Percentiles rank a stretch among this genome's conserved stretches.
phyloP scores from a whole-genome alignment of 2,888 invertebrate genomes.

The Ichneumon xanthorius region DNA sequence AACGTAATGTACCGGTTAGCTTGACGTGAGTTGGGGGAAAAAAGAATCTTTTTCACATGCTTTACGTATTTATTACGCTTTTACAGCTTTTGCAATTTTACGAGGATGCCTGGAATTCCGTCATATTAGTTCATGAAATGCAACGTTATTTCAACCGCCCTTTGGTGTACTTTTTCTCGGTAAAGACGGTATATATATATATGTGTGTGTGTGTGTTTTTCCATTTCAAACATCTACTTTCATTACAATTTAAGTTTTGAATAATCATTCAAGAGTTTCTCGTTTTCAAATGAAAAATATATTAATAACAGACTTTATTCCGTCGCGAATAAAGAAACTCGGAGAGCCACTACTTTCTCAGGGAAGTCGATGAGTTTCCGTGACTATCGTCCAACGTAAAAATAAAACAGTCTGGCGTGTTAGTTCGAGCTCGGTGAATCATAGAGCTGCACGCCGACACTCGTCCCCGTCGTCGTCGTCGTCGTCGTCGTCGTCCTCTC shows the following conservation, averaged over 20 bases:
- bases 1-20: conserved; percentile 52
- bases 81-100: not conserved
- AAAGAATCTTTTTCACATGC: not conserved
- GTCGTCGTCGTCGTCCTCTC: conserved; percentile 60
- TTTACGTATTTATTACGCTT: conserved; percentile 7
- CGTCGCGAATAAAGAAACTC: not conserved
- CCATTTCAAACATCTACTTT: too few species aligned
- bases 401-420: conserved; percentile 55
- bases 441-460: conserved; percentile 21
- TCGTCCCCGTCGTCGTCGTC: conserved; percentile 4
- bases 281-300: conserved; percentile 7
- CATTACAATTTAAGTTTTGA: not conserved
- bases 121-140: not conserved
- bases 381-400: conserved; percentile 37
- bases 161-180: not conserved
- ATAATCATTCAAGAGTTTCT: not conserved
- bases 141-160: not conserved
- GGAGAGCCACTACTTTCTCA: conserved; percentile 8
- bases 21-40: not conserved
- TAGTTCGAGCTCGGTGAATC: conserved; percentile 53
- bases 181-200: too few species aligned
- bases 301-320: not conserved
- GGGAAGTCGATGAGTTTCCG: conserved; percentile 28
- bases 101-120: not conserved
- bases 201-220: too few species aligned